Conservation (phyloP, 2,797 vertebrate genomes). For the Chanos chanos region DNA sequence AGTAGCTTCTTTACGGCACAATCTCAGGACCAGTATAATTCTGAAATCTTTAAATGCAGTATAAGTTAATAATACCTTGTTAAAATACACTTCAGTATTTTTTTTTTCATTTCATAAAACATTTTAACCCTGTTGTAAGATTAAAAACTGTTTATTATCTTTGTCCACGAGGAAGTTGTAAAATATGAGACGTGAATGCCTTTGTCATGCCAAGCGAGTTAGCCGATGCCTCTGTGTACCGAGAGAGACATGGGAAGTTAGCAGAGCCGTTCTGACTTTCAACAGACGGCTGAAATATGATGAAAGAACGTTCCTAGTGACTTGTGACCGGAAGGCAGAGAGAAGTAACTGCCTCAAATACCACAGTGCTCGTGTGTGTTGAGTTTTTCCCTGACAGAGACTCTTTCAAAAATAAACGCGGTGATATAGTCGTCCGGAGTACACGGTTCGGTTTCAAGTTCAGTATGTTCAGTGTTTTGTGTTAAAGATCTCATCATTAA, state of each 20-base stretch:
- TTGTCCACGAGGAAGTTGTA: background rate
- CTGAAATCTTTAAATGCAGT: too few relatives aligned
- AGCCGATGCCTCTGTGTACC: background rate
- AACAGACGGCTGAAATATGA: background rate
- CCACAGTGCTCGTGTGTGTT: background rate
- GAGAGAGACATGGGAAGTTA: constrained; percentile 1
- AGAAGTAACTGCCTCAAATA: constrained; percentile 13
- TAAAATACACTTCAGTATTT: too few relatives aligned
- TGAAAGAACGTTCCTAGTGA: background rate
- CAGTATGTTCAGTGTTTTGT: too few relatives aligned
- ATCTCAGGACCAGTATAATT: too few relatives aligned
- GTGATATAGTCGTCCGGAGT: background rate
- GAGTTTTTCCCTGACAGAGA: background rate
- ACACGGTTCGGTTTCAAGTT: too few relatives aligned
- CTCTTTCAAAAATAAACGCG: background rate
- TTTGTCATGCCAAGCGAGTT: background rate
- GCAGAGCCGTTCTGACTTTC: background rate
- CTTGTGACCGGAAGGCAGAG: background rate
- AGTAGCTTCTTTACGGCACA: too few relatives aligned
- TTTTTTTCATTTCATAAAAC: too few relatives aligned
- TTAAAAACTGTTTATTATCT: too few relatives aligned
- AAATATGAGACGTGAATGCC: background rate
- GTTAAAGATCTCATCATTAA: too few relatives aligned
- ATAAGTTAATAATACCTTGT: too few relatives aligned
- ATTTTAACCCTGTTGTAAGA: too few relatives aligned